Conservation (phyloP, 2,888 invertebrate genomes). For the Criorhina ranunculi region DNA sequence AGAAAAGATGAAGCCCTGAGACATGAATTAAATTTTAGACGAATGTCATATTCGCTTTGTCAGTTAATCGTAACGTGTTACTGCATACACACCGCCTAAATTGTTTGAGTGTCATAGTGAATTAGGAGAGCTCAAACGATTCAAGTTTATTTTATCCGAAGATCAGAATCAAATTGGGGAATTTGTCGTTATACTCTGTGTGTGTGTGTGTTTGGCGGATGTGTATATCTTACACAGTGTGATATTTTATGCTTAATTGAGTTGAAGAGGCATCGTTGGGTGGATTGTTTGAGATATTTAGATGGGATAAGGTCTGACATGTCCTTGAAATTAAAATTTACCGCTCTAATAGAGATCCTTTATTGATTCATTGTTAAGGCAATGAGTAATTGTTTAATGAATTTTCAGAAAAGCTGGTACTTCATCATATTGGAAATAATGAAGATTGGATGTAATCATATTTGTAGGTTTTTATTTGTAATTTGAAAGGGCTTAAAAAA, state of each 20-base stretch:
- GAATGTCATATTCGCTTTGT: constrained; percentile 25
- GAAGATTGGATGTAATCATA: too few species aligned
- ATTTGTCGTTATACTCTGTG: constrained; percentile 6
- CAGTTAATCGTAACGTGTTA: constrained; percentile 1
- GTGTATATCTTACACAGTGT: constrained; percentile 6
- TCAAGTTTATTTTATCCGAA: constrained; percentile 38
- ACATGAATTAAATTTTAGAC: constrained; percentile 41
- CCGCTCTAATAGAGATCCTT: not conserved
- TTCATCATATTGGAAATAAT: not conserved
- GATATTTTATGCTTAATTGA: constrained; percentile 51
- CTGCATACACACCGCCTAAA: not conserved
- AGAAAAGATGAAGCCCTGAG: constrained; percentile 31
- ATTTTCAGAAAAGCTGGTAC: not conserved
- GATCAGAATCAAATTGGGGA: constrained; percentile 38
- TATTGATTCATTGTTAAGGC: constrained; percentile 4
- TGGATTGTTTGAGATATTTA: constrained; percentile 7
- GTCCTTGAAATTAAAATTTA: constrained; percentile 23
- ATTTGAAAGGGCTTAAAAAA: too few species aligned
- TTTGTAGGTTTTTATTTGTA: too few species aligned
- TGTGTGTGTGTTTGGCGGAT: not conserved
- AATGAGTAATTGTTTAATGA: constrained; percentile 11
- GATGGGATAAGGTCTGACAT: not conserved
- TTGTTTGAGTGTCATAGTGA: constrained; percentile 7
- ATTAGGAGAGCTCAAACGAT: constrained; percentile 25
- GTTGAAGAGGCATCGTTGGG: constrained; percentile 17